Conservation (phyloP, 2,797 vertebrate genomes). For the Schizothorax lantsangensis region DNA sequence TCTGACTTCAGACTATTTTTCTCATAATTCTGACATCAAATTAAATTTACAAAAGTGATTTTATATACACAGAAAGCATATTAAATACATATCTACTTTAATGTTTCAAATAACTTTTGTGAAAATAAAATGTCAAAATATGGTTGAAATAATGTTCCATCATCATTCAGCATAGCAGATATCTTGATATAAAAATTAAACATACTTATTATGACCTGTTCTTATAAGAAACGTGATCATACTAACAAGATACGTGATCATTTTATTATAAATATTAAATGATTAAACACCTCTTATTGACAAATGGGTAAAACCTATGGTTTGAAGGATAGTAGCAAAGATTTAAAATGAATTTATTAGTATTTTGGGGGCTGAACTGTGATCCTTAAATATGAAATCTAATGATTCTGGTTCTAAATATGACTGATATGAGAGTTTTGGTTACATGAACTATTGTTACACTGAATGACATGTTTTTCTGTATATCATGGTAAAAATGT, state of each 20-base stretch:
- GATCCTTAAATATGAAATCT: neutral
- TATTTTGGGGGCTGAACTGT: too few relatives aligned
- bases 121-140: too few relatives aligned
- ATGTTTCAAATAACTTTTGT: too few relatives aligned
- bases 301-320: neutral
- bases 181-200: neutral
- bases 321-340: too few relatives aligned
- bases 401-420: neutral
- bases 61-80: neutral
- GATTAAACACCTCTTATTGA: neutral
- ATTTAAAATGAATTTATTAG: too few relatives aligned
- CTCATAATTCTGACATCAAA: neutral
- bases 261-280: neutral
- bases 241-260: too few relatives aligned
- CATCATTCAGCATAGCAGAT: too few relatives aligned
- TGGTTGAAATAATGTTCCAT: too few relatives aligned
- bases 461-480: neutral
- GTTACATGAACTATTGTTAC: neutral
- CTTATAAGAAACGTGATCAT: too few relatives aligned
- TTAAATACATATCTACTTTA: neutral
- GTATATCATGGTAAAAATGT: neutral
- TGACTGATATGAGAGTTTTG: neutral
- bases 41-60: neutral
- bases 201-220: neutral
- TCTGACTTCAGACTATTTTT: too few relatives aligned